Conservation (phyloP, 1,140 invertebrate species). For the Dendrolimus kikuchii region DNA sequence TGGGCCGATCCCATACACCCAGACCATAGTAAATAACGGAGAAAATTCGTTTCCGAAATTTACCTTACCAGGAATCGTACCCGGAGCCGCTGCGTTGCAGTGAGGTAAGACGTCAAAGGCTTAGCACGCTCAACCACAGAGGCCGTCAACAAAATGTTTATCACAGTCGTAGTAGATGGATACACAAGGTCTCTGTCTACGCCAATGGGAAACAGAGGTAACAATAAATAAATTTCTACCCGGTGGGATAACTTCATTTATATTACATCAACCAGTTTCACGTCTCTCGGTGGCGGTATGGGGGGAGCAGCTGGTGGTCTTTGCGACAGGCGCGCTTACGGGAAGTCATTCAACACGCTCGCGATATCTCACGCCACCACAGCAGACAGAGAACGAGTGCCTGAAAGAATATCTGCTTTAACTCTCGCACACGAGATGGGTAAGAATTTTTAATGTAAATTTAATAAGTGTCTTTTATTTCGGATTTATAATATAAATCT, state of each 20-base stretch:
- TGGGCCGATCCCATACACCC: too few relatives aligned
- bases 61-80: too few relatives aligned
- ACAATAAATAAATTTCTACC: too few relatives aligned
- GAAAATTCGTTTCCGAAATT: too few relatives aligned
- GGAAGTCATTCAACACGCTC: constrained; percentile 54
- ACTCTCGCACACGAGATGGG: constrained; percentile 59
- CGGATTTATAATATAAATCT: neutral
- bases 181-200: too few relatives aligned
- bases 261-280: constrained; percentile 34
- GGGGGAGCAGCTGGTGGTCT: constrained; percentile 54
- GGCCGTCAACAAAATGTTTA: too few relatives aligned
- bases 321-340: constrained; percentile 52
- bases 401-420: constrained; percentile 47
- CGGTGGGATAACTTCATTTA: neutral
- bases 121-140: too few relatives aligned
- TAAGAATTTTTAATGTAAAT: constrained; percentile 9
- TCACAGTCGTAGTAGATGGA: too few relatives aligned
- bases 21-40: too few relatives aligned
- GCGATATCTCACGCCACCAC: constrained; percentile 50
- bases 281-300: constrained; percentile 52
- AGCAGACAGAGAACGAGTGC: constrained; percentile 33
- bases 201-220: too few relatives aligned
- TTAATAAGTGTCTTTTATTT: neutral
- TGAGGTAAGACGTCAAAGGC: too few relatives aligned
- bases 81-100: too few relatives aligned